Conservation (phyloP, 2,113 vertebrate genomes). For the Pundamilia nyererei region DNA sequence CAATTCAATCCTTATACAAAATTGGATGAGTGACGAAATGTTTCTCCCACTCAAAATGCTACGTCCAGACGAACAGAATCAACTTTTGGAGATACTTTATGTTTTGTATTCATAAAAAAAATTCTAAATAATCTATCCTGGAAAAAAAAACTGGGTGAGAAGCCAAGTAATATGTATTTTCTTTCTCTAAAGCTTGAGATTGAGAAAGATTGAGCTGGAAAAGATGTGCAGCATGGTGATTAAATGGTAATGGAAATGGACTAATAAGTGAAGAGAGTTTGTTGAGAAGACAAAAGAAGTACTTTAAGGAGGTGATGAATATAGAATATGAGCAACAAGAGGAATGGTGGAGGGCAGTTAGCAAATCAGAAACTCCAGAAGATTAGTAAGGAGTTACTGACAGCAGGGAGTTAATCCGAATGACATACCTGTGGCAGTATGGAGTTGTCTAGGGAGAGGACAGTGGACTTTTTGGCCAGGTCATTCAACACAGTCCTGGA, state of each 20-base stretch:
- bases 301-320: neutral
- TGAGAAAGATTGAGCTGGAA: neutral
- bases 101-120: neutral
- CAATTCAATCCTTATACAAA: neutral
- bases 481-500: neutral
- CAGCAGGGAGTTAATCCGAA: neutral
- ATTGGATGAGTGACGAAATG: neutral
- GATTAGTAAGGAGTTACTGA: neutral
- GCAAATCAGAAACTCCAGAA: neutral
- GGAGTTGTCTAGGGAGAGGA: neutral
- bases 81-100: neutral
- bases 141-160: neutral
- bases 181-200: neutral
- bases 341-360: neutral
- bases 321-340: neutral
- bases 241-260: neutral
- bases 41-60: neutral
- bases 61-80: fast-evolving
- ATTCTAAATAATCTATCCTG: neutral
- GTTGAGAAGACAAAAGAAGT: neutral
- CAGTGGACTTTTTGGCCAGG: neutral
- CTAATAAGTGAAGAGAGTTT: neutral
- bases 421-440: neutral
- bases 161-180: neutral
- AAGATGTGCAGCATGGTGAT: neutral